Percentiles rank a stretch among this genome's conserved stretches.
Conservation (phyloP, 2,888 invertebrate genomes). For the Chymomyza fuscimana region DNA sequence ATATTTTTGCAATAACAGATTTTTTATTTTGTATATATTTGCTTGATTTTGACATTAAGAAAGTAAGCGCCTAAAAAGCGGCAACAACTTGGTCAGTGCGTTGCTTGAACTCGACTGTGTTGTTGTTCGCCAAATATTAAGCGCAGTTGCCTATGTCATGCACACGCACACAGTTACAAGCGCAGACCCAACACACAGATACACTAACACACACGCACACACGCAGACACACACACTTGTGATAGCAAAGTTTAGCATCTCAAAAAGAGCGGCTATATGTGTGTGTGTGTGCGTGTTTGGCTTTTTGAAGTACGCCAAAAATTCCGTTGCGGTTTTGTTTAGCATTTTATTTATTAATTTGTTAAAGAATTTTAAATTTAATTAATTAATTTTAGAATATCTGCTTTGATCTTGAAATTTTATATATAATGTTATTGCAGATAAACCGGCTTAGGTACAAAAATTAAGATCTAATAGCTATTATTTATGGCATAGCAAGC, state of each 20-base stretch:
- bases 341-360: background rate
- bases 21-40: conserved; percentile 3
- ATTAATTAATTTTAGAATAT: background rate
- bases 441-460: conserved; percentile 30
- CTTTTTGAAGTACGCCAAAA: background rate
- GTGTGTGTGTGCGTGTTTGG: no score
- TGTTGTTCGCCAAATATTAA: conserved; percentile 59
- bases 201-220: background rate
- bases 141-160: conserved; percentile 49
- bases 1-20: conserved; percentile 1
- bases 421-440: background rate
- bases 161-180: conserved; percentile 1
- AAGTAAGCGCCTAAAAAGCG: conserved; percentile 26
- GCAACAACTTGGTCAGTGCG: conserved; percentile 60
- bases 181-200: conserved; percentile 7
- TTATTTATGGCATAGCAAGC: conserved; percentile 15
- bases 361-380: background rate
- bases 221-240: background rate
- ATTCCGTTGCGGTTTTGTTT: background rate
- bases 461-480: conserved; percentile 18
- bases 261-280: conserved; percentile 15
- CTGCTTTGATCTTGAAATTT: background rate
- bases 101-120: conserved; percentile 72
- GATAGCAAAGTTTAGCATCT: conserved; percentile 42
- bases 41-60: background rate